These are phyloP conservation scores for Dendrocopos noguchii DNA, from an alignment of 2,113 vertebrate species.

Conservation along the genomic window DNA sequence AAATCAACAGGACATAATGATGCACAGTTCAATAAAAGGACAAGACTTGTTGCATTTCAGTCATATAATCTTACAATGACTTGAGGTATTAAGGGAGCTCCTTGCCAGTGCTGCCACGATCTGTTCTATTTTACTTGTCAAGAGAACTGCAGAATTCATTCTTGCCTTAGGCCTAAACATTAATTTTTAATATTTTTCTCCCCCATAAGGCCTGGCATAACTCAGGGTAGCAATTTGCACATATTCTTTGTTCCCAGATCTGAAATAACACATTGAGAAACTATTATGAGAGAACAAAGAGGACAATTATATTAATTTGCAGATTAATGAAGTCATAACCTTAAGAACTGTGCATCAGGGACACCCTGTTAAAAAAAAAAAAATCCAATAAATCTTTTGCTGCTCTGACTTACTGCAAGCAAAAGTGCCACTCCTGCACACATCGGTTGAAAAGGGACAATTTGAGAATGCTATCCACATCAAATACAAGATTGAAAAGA, in stretches of 20 bases:
- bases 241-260: not conserved
- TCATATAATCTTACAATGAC: too few species aligned
- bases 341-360: not conserved
- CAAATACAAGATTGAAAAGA: not conserved
- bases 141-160: too few species aligned
- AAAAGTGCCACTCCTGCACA: not conserved
- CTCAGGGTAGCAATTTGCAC: not conserved
- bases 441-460: not conserved
- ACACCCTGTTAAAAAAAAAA: not conserved
- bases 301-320: not conserved
- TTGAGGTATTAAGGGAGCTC: too few species aligned
- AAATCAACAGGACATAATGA: too few species aligned
- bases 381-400: not conserved
- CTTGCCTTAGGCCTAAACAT: too few species aligned
- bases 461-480: not conserved
- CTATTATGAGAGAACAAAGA: not conserved
- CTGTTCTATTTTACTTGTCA: too few species aligned
- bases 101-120: too few species aligned
- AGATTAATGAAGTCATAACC: not conserved
- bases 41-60: too few species aligned
- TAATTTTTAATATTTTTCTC: too few species aligned
- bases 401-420: not conserved
- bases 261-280: not conserved
- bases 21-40: too few species aligned
- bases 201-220: too few species aligned